Evolutionary conservation across 1,140 invertebrate genomes (phyloP).

Genomic region (Varroa destructor): DNA sequence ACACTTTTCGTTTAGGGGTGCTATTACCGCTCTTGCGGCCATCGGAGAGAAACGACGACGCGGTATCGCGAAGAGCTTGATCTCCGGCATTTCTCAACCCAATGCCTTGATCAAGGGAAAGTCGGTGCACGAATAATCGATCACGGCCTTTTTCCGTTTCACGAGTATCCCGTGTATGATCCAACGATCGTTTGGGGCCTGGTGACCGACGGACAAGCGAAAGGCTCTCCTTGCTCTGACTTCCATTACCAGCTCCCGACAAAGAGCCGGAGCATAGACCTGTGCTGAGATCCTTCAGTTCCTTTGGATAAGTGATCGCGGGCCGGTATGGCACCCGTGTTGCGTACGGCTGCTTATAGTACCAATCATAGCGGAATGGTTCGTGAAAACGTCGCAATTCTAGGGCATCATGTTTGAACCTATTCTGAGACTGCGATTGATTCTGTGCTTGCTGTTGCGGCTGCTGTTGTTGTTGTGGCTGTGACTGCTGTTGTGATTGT

Average conservation of each 20-base stretch:
- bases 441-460: neutral
- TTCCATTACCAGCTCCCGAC: no score
- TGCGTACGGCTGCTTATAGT: conserved; percentile 14
- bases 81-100: neutral
- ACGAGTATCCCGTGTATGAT: conserved; percentile 6
- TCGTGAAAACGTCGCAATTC: conserved; percentile 12
- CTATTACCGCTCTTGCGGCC: neutral
- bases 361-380: conserved; percentile 25
- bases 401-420: neutral
- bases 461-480: neutral
- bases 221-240: neutral
- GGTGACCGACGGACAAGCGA: neutral
- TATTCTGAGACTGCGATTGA: neutral
- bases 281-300: no score
- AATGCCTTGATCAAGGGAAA: conserved; percentile 18
- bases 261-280: no score
- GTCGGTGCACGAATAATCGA: conserved; percentile 3
- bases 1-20: neutral
- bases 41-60: neutral
- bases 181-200: neutral
- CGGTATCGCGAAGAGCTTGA: neutral
- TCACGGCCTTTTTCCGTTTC: neutral
- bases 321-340: neutral
- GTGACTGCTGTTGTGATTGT: neutral
- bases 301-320: neutral